Evolutionary conservation across 2,113 vertebrate species (phyloP), one percentile per base, ranked within the genome.

Genomic region (Alectura lathami): DNA sequence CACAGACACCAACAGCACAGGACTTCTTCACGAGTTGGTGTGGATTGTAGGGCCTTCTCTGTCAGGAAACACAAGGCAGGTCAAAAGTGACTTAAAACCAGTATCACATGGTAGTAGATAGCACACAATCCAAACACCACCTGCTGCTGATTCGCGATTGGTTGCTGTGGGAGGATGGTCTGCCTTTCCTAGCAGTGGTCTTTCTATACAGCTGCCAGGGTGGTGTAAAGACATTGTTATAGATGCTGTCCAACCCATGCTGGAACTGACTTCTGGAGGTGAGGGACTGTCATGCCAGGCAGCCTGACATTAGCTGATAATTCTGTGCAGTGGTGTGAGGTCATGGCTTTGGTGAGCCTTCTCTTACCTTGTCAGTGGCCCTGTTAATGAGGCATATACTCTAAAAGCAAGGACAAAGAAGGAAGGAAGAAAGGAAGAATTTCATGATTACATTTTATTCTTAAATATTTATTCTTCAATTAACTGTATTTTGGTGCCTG

Each of bases 221-320:
- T 75, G n/a, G 15, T 69, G 14, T 59, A 59, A 64, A 27, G 50
- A 54, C 18, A 11, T 2, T 9, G 20, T 36, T 54, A 60, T 9
- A 14, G 30, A 48, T 63, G 26, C 23, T 84, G 45, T 54, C 45
- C 56, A 10, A 80, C 38, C 40, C 45, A 23, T 1, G 1, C 50
- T 80, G 45, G n/a, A 69, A 50, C 11, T 32, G 63, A 60, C 27
- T 81, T 70, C 51, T 51, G 66, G 69, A 76, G 60, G 60, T 48
- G 17, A 81, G n/a, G 4, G 8, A 59, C 15, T 75, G 0, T 30
- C 2, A 1, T 26, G 18, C 21, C 1, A 1, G 56, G 30, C 26
- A 80, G 50, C 0, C 0, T 16, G 75, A 8, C n/a, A 76, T 75
- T 0, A 2, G 34, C 9, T 64, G 48, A 51, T 70, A 69, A n/a